Base-by-base conservation (phyloP, 2,797 vertebrate species). In the Chiloscyllium punctatum region DNA sequence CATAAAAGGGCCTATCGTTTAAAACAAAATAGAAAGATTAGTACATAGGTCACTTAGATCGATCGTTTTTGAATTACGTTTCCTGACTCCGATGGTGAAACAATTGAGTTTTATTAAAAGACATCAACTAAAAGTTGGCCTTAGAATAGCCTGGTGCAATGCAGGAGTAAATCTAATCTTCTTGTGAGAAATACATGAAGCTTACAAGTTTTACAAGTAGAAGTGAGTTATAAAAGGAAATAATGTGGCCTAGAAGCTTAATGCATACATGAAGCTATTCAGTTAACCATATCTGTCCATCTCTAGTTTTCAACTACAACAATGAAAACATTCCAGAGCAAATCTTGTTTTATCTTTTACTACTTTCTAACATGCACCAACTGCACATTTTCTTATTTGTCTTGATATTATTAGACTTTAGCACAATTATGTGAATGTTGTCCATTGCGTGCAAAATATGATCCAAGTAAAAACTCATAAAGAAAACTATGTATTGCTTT, bases 11-110 rank as follows among this genome's bases (percentile, higher is more conserved):
- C 0, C 71, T 77, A 51, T 95, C 30, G 27, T 57, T 74, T 7
- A 77, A 72, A 72, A 95, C 71, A 74, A 95, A 53, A 77, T 77
- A 57, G 42, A 48, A 95, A 51, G 71, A 95, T 77, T 72, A 95
- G 6, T 51, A 94, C 33, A 42, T 94, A 48, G 69, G 66, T 13
- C 92, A 71, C 9, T 94, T 25, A 27, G 27, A 53, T 74, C 1
- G 48, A 95, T 74, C 7, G 16, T 95, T 95, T 53, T 74, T 94
- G 71, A 95, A 27, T 77, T 95, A 57, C 23, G 11, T 74, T 92
- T 92, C 66, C 53, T 18, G 25, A 62, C 57, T 66, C 66, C 23
- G n/a, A 57, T 66, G 66, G 88, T 91, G 51, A 30, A 94, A 94
- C 23, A 74, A 77, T 74, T 77, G 42, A 37, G 42, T 25, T 95